These are phyloP conservation scores for Leptoclinus maculatus DNA, from an alignment of 2,797 vertebrate species.

Conservation along the genomic window DNA sequence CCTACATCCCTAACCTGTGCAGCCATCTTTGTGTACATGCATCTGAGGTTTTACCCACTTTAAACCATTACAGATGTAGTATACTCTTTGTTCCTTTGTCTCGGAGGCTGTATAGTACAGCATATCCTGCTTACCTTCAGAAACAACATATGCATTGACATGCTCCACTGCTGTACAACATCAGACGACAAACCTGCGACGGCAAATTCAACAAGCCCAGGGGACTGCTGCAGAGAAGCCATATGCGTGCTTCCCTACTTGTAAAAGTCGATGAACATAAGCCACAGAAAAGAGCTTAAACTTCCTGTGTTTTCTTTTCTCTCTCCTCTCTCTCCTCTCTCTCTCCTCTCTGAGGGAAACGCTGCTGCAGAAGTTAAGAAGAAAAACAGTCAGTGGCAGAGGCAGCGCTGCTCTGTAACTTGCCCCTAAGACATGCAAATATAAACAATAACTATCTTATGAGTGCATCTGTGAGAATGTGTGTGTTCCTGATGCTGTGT, in stretches of 20 bases:
- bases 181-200: neutral
- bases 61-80: neutral
- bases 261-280: slow-evolving; percentile 14
- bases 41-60: neutral
- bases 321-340: too few relatives aligned
- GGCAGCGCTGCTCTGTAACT: slow-evolving; percentile 12
- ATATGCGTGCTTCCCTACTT: neutral
- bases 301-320: neutral
- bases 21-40: too few relatives aligned
- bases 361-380: neutral
- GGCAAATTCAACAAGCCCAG: slow-evolving; percentile 16
- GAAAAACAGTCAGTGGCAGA: neutral
- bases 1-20: too few relatives aligned
- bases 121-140: neutral
- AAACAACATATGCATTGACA: neutral
- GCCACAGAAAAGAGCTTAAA: slow-evolving; percentile 5
- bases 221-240: slow-evolving; percentile 18
- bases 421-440: slow-evolving; percentile 21
- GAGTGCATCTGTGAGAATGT: slow-evolving; percentile 8
- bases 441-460: slow-evolving; percentile 13
- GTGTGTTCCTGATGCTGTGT: neutral
- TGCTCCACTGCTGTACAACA: slow-evolving; percentile 5
- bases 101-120: neutral
- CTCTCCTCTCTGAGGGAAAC: slow-evolving; percentile 7
- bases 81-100: neutral